Evolutionary conservation across 2,113 vertebrate genomes (phyloP).

Genomic region (Machaerirhynchus nigripectus): DNA sequence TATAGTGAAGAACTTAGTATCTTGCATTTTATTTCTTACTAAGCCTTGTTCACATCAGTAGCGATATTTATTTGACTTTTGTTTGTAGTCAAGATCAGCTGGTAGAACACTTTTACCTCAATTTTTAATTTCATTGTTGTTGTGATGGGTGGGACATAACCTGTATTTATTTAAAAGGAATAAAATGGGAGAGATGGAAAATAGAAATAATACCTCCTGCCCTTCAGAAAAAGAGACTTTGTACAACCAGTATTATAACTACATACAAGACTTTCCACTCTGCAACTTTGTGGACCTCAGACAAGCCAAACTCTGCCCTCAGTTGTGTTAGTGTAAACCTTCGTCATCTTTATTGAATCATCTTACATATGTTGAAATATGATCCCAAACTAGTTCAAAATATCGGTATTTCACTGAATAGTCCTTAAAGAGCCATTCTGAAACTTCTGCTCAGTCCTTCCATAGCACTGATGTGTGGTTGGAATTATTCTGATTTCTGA

Average conservation of each 20-base stretch:
- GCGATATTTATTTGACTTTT: constrained; percentile 50
- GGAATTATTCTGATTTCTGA: background rate
- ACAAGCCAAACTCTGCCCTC: constrained; percentile 45
- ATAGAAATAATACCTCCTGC: background rate
- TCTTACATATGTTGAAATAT: background rate
- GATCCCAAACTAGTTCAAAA: background rate
- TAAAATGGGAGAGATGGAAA: background rate
- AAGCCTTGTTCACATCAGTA: constrained; percentile 23
- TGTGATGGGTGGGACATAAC: background rate
- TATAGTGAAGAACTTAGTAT: constrained; percentile 38
- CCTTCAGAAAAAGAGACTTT: background rate
- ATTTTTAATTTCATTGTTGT: constrained; percentile 61
- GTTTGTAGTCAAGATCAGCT: constrained; percentile 52
- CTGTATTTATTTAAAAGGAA: constrained; percentile 18
- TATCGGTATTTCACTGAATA: background rate
- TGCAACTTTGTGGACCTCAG: constrained; percentile 30
- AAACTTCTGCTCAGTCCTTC: constrained; percentile 2
- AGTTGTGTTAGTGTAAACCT: background rate
- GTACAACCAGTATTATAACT: constrained; percentile 16
- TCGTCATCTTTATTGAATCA: background rate
- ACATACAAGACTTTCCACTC: constrained; percentile 13
- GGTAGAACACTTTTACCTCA: constrained; percentile 78
- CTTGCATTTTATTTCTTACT: constrained; percentile 28
- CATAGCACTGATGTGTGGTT: background rate
- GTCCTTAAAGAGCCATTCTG: background rate